A percentile compares a stretch with the other conserved stretches of the same genome.
phyloP scores from a whole-genome alignment of 2,797 vertebrate species.

The Muraenolepis orangiensis region DNA sequence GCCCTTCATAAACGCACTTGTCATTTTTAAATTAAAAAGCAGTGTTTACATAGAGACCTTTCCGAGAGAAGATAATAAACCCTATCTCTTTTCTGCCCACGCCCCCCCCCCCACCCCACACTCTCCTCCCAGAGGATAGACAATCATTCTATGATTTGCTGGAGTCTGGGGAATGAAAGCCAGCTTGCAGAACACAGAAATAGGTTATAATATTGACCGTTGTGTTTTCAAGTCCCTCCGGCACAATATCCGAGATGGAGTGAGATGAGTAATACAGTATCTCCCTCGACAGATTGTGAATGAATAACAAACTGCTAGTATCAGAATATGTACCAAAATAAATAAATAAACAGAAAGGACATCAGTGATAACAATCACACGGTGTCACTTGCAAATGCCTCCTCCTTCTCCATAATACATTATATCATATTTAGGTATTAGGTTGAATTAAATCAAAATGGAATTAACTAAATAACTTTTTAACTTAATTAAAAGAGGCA shows the following conservation, averaged over 20 bases:
- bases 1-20: not conserved
- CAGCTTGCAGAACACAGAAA: constrained; percentile 27
- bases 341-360: constrained; percentile 41
- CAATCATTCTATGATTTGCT: constrained; percentile 30
- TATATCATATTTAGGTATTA: not conserved
- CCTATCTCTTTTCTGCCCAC: constrained; percentile 4
- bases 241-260: constrained; percentile 40
- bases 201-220: constrained; percentile 37
- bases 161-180: constrained; percentile 19
- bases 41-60: constrained; percentile 8
- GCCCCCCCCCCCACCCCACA: not conserved
- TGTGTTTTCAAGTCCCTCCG: constrained; percentile 48
- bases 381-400: constrained; percentile 7
- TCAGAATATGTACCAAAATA: constrained; percentile 40
- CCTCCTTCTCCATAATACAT: constrained; percentile 7
- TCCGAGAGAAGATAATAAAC: constrained; percentile 26
- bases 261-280: constrained; percentile 43
- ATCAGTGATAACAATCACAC: constrained; percentile 31
- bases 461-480: too few species aligned
- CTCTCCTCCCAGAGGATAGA: constrained; percentile 17
- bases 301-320: constrained; percentile 58
- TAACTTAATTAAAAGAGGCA: not conserved
- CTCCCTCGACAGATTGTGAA: constrained; percentile 50
- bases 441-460: not conserved
- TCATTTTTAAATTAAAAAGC: constrained; percentile 17